Evolutionary conservation across 2,113 vertebrate genomes (phyloP).

Genomic region (Boleophthalmus pectinirostris): DNA sequence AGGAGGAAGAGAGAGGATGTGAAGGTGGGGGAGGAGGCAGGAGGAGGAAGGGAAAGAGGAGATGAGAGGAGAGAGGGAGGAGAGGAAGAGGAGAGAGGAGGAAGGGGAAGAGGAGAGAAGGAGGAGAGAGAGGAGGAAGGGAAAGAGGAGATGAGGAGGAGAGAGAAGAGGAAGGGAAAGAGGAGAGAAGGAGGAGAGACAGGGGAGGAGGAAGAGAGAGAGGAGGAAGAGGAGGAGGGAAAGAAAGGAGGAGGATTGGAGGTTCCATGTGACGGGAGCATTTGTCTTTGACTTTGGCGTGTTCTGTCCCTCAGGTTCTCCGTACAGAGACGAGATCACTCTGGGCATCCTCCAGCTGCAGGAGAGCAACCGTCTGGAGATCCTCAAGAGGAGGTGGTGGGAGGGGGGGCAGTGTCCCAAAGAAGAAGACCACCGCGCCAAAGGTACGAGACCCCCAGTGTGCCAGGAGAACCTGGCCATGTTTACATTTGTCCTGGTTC

Average conservation of each 20-base stretch:
- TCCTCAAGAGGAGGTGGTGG: slow-evolving; percentile 92
- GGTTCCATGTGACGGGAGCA: no score
- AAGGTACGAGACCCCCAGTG: slow-evolving; percentile 70
- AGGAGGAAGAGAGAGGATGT: no score
- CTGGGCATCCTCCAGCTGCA: slow-evolving; percentile 89
- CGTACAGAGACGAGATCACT: slow-evolving; percentile 88
- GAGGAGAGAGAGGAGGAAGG: no score
- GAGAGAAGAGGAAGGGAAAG: neutral
- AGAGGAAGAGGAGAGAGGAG: neutral
- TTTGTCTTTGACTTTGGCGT: neutral
- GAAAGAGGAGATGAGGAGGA: neutral
- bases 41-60: no score
- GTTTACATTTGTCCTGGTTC: no score
- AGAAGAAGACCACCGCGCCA: slow-evolving; percentile 89
- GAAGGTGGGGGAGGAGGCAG: no score
- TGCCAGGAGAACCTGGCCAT: no score
- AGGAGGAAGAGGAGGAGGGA: neutral
- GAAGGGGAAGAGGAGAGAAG: no score
- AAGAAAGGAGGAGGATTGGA: neutral
- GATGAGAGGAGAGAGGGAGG: no score
- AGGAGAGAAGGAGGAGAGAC: neutral
- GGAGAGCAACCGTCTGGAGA: slow-evolving; percentile 90
- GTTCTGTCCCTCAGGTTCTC: slow-evolving; percentile 77
- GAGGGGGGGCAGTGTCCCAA: slow-evolving; percentile 88
- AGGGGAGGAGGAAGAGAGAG: neutral